Evolutionary conservation across 2,113 vertebrate genomes (phyloP), one percentile per base, ranked within the genome.

Genomic region (Colaptes auratus): DNA sequence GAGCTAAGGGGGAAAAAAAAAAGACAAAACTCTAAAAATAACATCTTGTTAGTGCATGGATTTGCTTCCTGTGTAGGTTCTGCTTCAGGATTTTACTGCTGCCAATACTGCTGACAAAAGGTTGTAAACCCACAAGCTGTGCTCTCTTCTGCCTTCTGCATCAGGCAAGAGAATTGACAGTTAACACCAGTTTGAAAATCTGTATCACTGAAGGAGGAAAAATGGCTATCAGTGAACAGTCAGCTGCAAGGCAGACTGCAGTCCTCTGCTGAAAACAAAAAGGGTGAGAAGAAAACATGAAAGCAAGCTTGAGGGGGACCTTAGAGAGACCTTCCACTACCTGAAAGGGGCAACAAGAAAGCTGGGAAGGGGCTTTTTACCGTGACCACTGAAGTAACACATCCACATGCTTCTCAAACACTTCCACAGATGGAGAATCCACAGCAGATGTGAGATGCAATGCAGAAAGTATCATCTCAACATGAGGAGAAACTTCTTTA

Each of bases 31-130:
- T 85, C 64, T 87, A 94, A 94, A 97, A 97, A 94, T 96, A 97
- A 86, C 84, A 89, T 72, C 93, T 95, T 92, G 86, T 94, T 93
- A 95, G 82, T 90, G 71, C 33, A 87, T 30, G n/a, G 88, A 85
- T 76, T 79, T 93, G 21, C 36, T 95, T 94, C 71, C 66, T 75
- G 65, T 72, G 78, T 93, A 79, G 65, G 78, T 90, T 93, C 90
- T 93, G 94, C 92, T 95, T 92, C 86, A 88, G 66, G 71, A 77
- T 94, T 96, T 95, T 94, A 93, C 82, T 93, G 85, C 79, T 95
- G 92, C 90, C 95, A 95, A 79, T 96, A 96, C 39, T 91, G 92
- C 96, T 96, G 75, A 96, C 92, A 96, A 96, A 90, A 93, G 86
- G 61, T 75, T 92, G 73, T 90, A 95, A 93, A 96, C 92, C 53